These are phyloP conservation scores for Amblyteles armatorius DNA, from an alignment of 2,888 invertebrate genomes.

Conservation along the genomic window DNA sequence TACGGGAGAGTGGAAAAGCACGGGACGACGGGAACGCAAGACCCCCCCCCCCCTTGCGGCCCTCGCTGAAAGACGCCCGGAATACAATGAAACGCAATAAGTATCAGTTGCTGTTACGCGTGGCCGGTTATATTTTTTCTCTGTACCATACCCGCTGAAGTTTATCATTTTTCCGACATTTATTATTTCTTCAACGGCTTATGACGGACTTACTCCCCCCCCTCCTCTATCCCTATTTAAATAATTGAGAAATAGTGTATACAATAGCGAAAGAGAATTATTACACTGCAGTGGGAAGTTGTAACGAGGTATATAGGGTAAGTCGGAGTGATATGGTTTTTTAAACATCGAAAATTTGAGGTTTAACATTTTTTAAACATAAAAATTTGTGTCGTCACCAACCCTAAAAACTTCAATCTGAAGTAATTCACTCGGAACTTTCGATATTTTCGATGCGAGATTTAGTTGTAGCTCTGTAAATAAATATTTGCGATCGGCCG, in stretches of 20 bases:
- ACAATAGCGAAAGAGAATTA: conserved; percentile 31
- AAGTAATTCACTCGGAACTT: too few species aligned
- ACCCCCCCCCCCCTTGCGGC: too few species aligned
- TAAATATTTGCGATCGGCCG: too few species aligned
- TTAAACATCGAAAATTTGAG: too few species aligned
- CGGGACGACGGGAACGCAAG: not conserved
- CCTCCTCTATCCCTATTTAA: not conserved
- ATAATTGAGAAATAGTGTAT: conserved; percentile 2
- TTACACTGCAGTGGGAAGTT: not conserved
- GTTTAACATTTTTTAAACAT: too few species aligned
- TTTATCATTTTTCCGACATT: not conserved
- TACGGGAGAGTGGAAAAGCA: not conserved
- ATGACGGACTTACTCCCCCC: not conserved
- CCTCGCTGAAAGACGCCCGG: not conserved
- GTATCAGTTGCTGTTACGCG: conserved; percentile 38
- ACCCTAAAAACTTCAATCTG: too few species aligned
- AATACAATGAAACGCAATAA: conserved; percentile 55
- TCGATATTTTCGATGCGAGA: too few species aligned
- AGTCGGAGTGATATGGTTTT: too few species aligned
- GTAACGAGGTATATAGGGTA: not conserved
- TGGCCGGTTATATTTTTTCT: not conserved
- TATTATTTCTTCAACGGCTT: conserved; percentile 22
- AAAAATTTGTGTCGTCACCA: too few species aligned
- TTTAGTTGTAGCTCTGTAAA: too few species aligned
- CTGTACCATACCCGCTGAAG: not conserved